Conservation (phyloP, 2,888 invertebrate genomes). For the Octonoba sinensis region DNA sequence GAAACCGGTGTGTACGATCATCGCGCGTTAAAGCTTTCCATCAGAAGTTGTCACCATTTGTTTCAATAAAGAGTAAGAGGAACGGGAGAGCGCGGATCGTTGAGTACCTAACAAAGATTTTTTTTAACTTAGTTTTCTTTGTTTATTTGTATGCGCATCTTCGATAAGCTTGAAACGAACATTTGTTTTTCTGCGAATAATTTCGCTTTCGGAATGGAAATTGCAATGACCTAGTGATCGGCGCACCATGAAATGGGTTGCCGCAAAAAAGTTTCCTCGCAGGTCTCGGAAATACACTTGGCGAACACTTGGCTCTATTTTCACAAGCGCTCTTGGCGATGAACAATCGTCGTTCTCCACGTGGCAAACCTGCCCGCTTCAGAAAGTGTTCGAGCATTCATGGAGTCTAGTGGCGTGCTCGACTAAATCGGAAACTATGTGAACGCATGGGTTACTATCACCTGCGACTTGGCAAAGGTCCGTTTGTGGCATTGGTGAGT, state of each 20-base stretch:
- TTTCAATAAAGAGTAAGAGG: no score
- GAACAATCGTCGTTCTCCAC: constrained; percentile 25
- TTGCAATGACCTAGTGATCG: constrained; percentile 2
- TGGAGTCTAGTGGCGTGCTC: constrained; percentile 9
- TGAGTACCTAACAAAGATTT: no score
- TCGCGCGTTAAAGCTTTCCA: no score
- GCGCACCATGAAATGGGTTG: background rate
- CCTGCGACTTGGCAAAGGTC: constrained; percentile 20
- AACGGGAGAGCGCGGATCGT: no score
- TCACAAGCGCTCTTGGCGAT: constrained; percentile 23
- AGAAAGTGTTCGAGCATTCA: constrained; percentile 43
- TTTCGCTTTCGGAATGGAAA: constrained; percentile 8
- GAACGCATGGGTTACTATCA: constrained; percentile 18
- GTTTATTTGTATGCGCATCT: no score
- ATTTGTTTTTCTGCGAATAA: background rate
- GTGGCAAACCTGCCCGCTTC: constrained; percentile 47
- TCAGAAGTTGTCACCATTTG: no score
- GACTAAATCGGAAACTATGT: constrained; percentile 15
- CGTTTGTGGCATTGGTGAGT: constrained; percentile 8
- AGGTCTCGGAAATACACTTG: background rate
- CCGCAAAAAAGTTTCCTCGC: background rate
- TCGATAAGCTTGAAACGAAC: no score
- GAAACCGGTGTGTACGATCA: no score
- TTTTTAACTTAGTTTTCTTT: no score
- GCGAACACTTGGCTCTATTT: constrained; percentile 20